Percentiles rank a stretch among this genome's conserved stretches.
These are phyloP conservation scores for Propithecus perrieri DNA, from an alignment of 2,797 vertebrate species.

Conservation along the genomic window DNA sequence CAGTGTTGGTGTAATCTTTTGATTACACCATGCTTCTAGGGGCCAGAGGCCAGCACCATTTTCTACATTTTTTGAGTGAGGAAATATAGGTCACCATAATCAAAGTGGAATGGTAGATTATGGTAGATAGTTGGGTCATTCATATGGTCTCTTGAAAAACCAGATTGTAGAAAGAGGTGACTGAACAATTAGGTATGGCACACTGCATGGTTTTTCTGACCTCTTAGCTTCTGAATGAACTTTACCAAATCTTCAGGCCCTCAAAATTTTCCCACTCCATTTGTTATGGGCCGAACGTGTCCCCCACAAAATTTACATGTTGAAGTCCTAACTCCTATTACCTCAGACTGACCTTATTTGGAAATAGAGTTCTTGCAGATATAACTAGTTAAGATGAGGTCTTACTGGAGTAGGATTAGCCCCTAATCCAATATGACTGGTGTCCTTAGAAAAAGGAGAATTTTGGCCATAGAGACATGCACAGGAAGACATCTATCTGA, in stretches of 20 bases:
- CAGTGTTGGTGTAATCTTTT: neutral
- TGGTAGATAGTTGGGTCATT: neutral
- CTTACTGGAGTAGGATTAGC: neutral
- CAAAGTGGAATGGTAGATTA: neutral
- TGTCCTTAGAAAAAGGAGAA: neutral
- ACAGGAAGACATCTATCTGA: neutral
- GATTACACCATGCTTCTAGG: neutral
- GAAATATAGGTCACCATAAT: neutral
- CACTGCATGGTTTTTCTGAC: neutral
- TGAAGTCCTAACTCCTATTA: neutral
- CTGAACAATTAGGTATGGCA: neutral
- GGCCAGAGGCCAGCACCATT: neutral
- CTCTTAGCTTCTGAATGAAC: neutral
- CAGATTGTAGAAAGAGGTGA: neutral
- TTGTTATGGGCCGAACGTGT: neutral
- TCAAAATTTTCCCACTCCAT: neutral
- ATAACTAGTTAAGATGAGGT: neutral
- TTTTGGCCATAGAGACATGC: neutral
- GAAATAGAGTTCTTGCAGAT: neutral
- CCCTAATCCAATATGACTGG: neutral
- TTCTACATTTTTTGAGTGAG: neutral
- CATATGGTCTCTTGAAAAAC: neutral
- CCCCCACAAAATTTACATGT: no score
- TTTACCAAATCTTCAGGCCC: neutral
- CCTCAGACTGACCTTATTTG: neutral